phyloP scores from a whole-genome alignment of 2,113 vertebrate genomes.

The Serilophus lunatus region DNA sequence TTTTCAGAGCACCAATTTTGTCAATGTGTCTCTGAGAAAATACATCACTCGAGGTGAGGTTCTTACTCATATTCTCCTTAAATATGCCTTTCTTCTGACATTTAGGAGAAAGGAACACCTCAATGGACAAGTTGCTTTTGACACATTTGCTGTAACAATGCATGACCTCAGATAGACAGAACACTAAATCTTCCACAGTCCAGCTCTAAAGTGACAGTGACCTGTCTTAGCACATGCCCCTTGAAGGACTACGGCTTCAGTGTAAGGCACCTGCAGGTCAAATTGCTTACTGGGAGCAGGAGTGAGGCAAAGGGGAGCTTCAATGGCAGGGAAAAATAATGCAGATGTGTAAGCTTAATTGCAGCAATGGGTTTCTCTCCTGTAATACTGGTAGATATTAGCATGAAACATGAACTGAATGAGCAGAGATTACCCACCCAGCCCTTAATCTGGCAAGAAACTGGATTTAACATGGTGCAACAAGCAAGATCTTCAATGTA shows the following conservation, averaged over 20 bases:
- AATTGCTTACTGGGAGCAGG: neutral
- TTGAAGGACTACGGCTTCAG: neutral
- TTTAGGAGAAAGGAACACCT: neutral
- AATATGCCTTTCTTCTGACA: neutral
- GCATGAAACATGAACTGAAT: neutral
- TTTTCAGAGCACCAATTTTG: neutral
- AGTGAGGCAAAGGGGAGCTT: neutral
- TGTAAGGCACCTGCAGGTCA: neutral
- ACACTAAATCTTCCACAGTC: conserved; percentile 1
- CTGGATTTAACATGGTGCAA: neutral
- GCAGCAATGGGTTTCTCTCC: neutral
- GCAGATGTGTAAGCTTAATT: neutral
- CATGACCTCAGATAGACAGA: neutral
- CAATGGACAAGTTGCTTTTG: neutral
- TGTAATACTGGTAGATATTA: neutral
- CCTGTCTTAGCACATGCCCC: neutral
- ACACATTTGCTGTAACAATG: neutral
- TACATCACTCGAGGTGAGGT: neutral
- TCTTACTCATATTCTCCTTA: neutral
- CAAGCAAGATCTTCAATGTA: neutral
- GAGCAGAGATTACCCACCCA: neutral
- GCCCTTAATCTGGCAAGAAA: neutral
- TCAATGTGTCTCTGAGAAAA: neutral
- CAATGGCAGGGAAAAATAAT: neutral
- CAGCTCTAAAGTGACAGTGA: neutral